phyloP scores from a whole-genome alignment of 2,797 vertebrate species.

The Poecilia wingei region DNA sequence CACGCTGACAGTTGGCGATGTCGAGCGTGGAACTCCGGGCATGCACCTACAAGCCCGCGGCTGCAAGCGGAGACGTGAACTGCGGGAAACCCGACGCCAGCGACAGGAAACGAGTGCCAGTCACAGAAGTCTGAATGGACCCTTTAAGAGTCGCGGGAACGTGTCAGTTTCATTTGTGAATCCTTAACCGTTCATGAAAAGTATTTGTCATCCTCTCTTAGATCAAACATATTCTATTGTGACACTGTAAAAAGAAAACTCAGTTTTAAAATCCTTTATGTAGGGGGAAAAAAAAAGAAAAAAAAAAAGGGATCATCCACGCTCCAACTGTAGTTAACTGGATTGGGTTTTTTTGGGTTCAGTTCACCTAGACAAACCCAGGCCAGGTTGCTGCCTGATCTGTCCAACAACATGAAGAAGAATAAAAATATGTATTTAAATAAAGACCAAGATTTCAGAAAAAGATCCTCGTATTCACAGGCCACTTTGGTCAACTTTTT shows the following conservation, averaged over 20 bases:
- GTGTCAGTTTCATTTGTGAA: slow-evolving; percentile 17
- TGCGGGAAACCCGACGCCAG: slow-evolving; percentile 48
- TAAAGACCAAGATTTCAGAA: too few species aligned
- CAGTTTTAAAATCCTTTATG: not conserved
- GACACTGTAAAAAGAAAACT: not conserved
- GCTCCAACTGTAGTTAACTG: not conserved
- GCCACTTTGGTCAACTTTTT: too few species aligned
- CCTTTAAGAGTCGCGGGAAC: slow-evolving; percentile 26
- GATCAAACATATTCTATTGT: not conserved
- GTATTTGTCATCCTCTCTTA: not conserved
- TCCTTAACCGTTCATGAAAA: slow-evolving; percentile 2
- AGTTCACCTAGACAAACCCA: not conserved
- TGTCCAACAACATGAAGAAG: not conserved
- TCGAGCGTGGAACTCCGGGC: slow-evolving; percentile 24
- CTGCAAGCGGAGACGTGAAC: slow-evolving; percentile 45
- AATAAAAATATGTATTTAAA: not conserved
- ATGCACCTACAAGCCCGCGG: slow-evolving; percentile 35
- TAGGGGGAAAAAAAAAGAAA: not conserved
- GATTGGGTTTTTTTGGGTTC: not conserved
- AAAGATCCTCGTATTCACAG: too few species aligned
- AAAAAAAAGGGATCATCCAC: not conserved
- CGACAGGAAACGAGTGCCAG: slow-evolving; percentile 56
- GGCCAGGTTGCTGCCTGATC: not conserved
- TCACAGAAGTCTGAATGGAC: slow-evolving; percentile 26
- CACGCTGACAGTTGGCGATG: slow-evolving; percentile 39